Evolutionary conservation across 1,140 invertebrate species (phyloP).

Genomic region (Sinonovacula constricta): DNA sequence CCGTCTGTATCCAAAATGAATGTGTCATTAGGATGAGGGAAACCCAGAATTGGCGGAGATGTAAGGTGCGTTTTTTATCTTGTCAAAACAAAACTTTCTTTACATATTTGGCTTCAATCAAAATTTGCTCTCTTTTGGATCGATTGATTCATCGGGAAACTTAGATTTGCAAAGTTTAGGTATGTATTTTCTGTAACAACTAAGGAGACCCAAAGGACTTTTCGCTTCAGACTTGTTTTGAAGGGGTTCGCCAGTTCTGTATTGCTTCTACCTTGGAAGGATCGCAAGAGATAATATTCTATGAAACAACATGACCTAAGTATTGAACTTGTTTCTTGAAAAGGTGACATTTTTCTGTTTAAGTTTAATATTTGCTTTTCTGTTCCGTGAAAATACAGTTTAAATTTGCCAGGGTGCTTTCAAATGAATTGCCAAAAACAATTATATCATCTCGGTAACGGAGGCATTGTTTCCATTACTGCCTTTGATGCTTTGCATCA

Average conservation of each 20-base stretch:
- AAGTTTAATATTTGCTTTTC: constrained; percentile 24
- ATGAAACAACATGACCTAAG: no score
- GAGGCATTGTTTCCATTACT: constrained; percentile 31
- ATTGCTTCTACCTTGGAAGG: no score
- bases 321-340: constrained; percentile 15
- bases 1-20: constrained; percentile 34
- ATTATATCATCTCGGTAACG: constrained; percentile 59
- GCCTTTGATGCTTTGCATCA: no score
- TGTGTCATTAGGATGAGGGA: not conserved
- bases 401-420: constrained; percentile 33
- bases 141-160: not conserved
- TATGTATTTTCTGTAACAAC: constrained; percentile 8
- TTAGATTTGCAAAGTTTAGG: not conserved
- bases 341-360: constrained; percentile 50
- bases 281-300: no score
- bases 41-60: not conserved
- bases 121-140: constrained; percentile 7
- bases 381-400: constrained; percentile 32
- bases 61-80: not conserved
- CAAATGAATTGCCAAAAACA: constrained; percentile 36
- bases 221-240: no score
- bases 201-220: not conserved
- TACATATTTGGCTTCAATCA: not conserved
- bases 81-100: constrained; percentile 9
- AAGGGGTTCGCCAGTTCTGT: no score